Conservation (phyloP, 2,797 vertebrate genomes). For the Astyanax mexicanus region DNA sequence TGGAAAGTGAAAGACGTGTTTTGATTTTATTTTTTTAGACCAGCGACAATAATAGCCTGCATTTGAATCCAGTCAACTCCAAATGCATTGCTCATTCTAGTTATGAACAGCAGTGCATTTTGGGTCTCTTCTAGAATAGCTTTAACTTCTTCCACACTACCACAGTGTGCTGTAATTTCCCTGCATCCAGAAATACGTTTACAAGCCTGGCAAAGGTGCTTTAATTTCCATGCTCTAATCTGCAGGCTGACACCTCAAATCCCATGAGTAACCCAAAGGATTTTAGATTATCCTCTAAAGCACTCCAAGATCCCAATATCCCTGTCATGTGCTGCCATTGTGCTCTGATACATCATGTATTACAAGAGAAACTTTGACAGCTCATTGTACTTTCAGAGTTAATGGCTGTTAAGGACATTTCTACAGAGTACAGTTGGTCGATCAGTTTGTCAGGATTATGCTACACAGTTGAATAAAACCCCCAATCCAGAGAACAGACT, state of each 20-base stretch:
- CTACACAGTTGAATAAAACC: not conserved
- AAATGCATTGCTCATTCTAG: no score
- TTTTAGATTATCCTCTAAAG: not conserved
- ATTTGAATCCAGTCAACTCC: no score
- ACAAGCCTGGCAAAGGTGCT: not conserved
- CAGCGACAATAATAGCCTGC: no score
- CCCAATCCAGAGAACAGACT: not conserved
- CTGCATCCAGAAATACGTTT: not conserved
- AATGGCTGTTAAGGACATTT: not conserved
- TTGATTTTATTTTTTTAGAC: no score
- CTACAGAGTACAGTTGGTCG: not conserved
- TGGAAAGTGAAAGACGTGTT: no score
- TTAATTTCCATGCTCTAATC: not conserved
- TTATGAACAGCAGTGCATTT: no score
- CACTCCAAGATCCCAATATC: not conserved
- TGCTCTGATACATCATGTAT: not conserved
- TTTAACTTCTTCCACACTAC: not conserved
- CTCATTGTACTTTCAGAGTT: not conserved
- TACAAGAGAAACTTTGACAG: not conserved
- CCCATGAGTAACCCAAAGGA: not conserved
- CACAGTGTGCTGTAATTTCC: not conserved
- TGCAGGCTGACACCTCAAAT: not conserved
- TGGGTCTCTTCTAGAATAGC: not conserved
- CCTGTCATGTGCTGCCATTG: not conserved
- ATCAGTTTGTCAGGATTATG: not conserved